Evolutionary conservation across 2,797 vertebrate species (phyloP).

Genomic region (Chaunax sp.): DNA sequence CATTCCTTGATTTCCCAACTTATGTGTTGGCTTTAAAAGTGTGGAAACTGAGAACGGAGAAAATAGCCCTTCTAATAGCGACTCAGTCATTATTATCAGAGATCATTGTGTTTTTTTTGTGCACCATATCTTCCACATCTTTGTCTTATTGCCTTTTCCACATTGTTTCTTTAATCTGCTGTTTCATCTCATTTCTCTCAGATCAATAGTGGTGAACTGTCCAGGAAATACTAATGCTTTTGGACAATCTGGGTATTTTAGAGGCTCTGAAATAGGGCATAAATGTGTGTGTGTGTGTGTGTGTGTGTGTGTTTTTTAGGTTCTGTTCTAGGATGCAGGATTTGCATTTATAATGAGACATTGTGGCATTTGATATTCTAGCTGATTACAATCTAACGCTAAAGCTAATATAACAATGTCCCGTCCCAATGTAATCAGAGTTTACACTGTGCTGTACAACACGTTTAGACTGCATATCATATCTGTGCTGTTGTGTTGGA

Average conservation of each 20-base stretch:
- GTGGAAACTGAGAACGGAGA: constrained; percentile 18
- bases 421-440: constrained; percentile 27
- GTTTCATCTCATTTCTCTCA: constrained; percentile 46
- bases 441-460: constrained; percentile 17
- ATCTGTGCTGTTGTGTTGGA: constrained; percentile 39
- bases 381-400: constrained; percentile 27
- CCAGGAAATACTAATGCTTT: constrained; percentile 61
- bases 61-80: constrained; percentile 39
- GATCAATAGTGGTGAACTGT: constrained; percentile 62
- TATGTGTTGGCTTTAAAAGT: constrained; percentile 35
- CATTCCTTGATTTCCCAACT: no score
- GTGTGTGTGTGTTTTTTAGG: constrained; percentile 17
- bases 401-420: constrained; percentile 15
- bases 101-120: constrained; percentile 55
- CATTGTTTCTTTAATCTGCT: constrained; percentile 44
- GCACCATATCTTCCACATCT: constrained; percentile 32
- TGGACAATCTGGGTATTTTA: constrained; percentile 39
- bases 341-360: constrained; percentile 15
- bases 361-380: constrained; percentile 19
- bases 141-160: constrained; percentile 54
- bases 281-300: constrained; percentile 8
- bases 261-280: constrained; percentile 14
- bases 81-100: constrained; percentile 49
- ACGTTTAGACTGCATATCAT: constrained; percentile 37
- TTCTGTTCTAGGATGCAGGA: constrained; percentile 2